phyloP scores from a whole-genome alignment of 2,113 vertebrate genomes.

The Rhombomys opimus region DNA sequence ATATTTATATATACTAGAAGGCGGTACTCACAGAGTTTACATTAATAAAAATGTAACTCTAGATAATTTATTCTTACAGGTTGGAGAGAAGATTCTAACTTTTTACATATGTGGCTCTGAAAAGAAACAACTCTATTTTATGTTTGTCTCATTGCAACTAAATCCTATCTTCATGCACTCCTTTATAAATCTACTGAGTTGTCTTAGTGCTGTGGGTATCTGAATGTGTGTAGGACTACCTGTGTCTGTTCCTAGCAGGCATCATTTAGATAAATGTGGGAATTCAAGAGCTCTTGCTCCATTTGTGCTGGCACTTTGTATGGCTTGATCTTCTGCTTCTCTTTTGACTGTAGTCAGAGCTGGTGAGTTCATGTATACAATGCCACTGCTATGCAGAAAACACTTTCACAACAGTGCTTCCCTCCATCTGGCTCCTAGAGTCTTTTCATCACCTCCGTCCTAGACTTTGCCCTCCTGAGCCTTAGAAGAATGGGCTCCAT shows the following conservation, averaged over 20 bases:
- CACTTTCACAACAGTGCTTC: neutral
- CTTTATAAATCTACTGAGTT: too few species aligned
- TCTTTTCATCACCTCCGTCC: neutral
- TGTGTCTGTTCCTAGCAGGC: neutral
- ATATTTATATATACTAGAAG: too few species aligned
- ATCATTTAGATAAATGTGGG: too few species aligned
- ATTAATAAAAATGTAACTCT: too few species aligned
- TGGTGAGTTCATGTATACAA: neutral
- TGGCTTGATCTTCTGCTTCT: neutral
- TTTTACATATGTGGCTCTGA: neutral
- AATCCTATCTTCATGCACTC: neutral
- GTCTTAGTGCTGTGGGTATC: neutral
- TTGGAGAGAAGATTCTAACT: too few species aligned
- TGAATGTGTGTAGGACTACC: neutral
- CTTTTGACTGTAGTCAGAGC: neutral
- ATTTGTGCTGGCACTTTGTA: too few species aligned
- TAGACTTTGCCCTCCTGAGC: too few species aligned
- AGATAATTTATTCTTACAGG: too few species aligned
- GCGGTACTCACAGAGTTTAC: too few species aligned
- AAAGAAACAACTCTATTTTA: too few species aligned
- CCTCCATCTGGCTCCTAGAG: neutral
- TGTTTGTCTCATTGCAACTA: too few species aligned
- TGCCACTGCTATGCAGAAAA: neutral
- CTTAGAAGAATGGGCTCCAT: too few species aligned
- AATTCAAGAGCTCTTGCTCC: neutral